A percentile compares a stretch with the other conserved stretches of the same genome.
These are phyloP conservation scores for Tragelaphus eurycerus DNA, from an alignment of 2,797 vertebrate genomes.

Conservation along the genomic window DNA sequence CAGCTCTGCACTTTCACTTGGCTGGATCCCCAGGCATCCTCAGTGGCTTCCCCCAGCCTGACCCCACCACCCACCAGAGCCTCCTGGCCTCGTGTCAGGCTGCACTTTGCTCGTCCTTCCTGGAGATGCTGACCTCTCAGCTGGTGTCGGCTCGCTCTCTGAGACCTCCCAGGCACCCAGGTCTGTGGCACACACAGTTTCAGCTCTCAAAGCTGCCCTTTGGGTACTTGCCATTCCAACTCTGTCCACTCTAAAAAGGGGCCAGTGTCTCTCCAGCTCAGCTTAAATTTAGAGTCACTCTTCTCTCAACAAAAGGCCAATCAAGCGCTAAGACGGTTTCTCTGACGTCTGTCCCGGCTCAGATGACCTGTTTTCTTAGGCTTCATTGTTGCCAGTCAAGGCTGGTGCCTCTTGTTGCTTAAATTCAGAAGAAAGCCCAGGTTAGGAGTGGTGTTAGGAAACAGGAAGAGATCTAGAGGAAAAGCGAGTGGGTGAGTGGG, in stretches of 20 bases:
- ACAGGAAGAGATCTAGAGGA: background rate
- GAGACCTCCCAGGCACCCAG: background rate
- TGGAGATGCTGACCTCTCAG: background rate
- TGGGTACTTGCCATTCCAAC: background rate
- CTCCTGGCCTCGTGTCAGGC: background rate
- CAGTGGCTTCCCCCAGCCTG: accelerated
- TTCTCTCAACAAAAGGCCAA: slow-evolving; percentile 71
- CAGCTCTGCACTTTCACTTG: background rate
- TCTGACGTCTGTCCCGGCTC: slow-evolving; percentile 54
- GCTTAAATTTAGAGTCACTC: slow-evolving; percentile 58
- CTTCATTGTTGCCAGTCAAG: slow-evolving; percentile 62
- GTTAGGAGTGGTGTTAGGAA: background rate
- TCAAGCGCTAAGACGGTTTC: slow-evolving; percentile 57
- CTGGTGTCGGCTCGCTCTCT: background rate
- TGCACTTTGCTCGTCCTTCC: background rate
- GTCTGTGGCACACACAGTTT: slow-evolving; percentile 17
- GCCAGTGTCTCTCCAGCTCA: slow-evolving; percentile 41
- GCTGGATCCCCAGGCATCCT: accelerated
- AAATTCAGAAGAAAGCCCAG: slow-evolving; percentile 32
- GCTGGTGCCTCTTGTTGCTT: slow-evolving; percentile 24
- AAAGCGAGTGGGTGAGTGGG: background rate
- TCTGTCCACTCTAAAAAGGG: slow-evolving; percentile 41
- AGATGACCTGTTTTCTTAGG: slow-evolving; percentile 71
- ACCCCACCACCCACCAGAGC: background rate
- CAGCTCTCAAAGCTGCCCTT: slow-evolving; percentile 2